Evolutionary conservation across 2,797 vertebrate genomes (phyloP).

Genomic region (Jordanella pulchra): DNA sequence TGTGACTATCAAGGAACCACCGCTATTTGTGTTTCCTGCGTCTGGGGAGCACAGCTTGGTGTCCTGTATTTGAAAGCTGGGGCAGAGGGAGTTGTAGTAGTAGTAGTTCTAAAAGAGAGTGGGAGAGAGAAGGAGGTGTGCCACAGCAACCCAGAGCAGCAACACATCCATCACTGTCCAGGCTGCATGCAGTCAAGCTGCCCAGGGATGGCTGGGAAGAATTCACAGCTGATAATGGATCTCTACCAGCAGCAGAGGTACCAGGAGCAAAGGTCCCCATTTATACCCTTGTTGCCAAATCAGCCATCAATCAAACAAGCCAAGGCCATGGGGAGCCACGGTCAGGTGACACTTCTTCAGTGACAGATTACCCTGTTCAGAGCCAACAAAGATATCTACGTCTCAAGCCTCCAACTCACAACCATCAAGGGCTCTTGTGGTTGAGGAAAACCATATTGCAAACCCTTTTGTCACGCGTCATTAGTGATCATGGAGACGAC

Average conservation of each 20-base stretch:
- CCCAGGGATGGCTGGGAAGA: constrained; percentile 41
- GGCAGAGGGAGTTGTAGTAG: constrained; percentile 39
- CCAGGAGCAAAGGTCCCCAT: constrained; percentile 68
- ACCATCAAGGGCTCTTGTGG: constrained; percentile 61
- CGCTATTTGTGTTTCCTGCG: constrained; percentile 15
- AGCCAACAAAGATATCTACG: constrained; percentile 62
- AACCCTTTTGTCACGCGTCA: constrained; percentile 57
- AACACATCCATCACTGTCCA: constrained; percentile 75
- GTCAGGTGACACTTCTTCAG: constrained; percentile 60
- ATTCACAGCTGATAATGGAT: constrained; percentile 71
- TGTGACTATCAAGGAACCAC: constrained; percentile 9
- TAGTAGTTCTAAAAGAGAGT: constrained; percentile 24
- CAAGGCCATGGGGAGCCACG: constrained; percentile 65
- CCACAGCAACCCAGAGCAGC: constrained; percentile 45
- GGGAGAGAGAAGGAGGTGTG: constrained; percentile 51
- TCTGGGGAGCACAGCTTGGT: constrained; percentile 21
- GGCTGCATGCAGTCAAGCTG: constrained; percentile 49
- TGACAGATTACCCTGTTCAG: constrained; percentile 69
- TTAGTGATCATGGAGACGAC: constrained; percentile 42
- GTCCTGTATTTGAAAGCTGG: constrained; percentile 33
- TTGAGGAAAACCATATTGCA: constrained; percentile 58
- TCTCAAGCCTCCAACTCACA: constrained; percentile 37
- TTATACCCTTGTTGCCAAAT: constrained; percentile 69
- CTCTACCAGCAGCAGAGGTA: constrained; percentile 42
- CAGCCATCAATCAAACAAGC: constrained; percentile 76